Evolutionary conservation across 2,888 invertebrate species (phyloP).

Genomic region (Brachylomia viminalis): DNA sequence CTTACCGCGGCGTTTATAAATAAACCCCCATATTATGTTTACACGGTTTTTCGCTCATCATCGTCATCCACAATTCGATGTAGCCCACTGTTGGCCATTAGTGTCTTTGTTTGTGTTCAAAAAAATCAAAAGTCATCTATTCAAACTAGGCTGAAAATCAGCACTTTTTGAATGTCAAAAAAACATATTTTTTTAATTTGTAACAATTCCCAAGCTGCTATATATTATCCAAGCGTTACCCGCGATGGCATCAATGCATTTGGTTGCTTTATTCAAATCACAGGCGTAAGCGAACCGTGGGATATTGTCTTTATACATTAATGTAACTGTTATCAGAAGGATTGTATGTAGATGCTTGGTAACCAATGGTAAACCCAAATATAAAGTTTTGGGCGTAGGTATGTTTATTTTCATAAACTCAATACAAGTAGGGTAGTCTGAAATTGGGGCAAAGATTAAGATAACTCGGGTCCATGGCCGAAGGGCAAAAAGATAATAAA

Average conservation of each 20-base stretch:
- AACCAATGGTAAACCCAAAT: background rate
- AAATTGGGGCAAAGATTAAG: conserved; percentile 32
- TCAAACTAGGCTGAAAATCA: too few species aligned
- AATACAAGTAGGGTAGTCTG: conserved; percentile 13
- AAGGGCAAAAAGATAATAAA: conserved; percentile 28
- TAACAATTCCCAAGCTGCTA: background rate
- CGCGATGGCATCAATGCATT: background rate
- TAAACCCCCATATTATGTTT: background rate
- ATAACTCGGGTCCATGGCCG: conserved; percentile 24
- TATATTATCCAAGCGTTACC: background rate
- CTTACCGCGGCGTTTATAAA: background rate
- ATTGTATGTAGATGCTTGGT: background rate
- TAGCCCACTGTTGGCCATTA: background rate
- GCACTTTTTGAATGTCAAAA: too few species aligned
- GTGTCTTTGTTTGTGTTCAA: background rate
- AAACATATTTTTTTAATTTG: too few species aligned
- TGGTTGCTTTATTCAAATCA: background rate
- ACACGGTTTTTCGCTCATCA: background rate
- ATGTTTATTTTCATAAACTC: conserved; percentile 38
- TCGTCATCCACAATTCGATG: background rate
- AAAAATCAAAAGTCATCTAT: too few species aligned
- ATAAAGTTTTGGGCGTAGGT: conserved; percentile 12
- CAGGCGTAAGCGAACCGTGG: background rate
- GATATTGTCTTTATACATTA: background rate
- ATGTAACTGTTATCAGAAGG: background rate